Evolutionary conservation across 2,797 vertebrate genomes (phyloP).

Genomic region (Clarias platycephalus): DNA sequence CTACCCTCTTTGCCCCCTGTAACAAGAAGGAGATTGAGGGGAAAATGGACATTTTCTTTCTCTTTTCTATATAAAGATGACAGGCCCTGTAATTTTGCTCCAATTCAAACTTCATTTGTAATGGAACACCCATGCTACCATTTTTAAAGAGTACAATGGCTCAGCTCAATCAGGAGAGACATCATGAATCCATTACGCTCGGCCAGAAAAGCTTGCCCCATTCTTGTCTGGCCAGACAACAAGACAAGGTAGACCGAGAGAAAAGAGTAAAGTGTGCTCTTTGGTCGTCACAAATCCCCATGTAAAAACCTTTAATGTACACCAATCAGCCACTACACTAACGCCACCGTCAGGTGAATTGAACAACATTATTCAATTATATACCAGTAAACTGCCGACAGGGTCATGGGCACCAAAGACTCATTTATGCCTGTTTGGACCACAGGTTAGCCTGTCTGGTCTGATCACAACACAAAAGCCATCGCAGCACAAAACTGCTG

Average conservation of each 20-base stretch:
- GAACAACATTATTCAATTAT: too few relatives aligned
- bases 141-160: constrained; percentile 52
- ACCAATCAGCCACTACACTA: background rate
- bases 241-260: constrained; percentile 21
- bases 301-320: background rate
- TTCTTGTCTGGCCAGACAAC: constrained; percentile 9
- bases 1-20: constrained; percentile 35
- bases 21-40: constrained; percentile 57
- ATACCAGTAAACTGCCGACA: too few relatives aligned
- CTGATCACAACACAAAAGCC: too few relatives aligned
- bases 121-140: constrained; percentile 61
- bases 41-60: constrained; percentile 52
- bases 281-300: constrained; percentile 43
- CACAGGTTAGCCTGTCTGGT: too few relatives aligned
- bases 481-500: too few relatives aligned
- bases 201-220: constrained; percentile 22
- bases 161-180: constrained; percentile 57
- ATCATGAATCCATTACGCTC: constrained; percentile 62
- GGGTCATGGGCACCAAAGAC: too few relatives aligned
- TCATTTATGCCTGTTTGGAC: too few relatives aligned
- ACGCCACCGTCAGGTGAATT: too few relatives aligned
- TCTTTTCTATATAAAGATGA: constrained; percentile 30
- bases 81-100: constrained; percentile 70
- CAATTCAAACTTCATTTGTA: constrained; percentile 69
- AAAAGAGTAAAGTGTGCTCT: constrained; percentile 49